Evolutionary conservation across 2,113 vertebrate genomes (phyloP).

Genomic region (Perognathus longimembris): DNA sequence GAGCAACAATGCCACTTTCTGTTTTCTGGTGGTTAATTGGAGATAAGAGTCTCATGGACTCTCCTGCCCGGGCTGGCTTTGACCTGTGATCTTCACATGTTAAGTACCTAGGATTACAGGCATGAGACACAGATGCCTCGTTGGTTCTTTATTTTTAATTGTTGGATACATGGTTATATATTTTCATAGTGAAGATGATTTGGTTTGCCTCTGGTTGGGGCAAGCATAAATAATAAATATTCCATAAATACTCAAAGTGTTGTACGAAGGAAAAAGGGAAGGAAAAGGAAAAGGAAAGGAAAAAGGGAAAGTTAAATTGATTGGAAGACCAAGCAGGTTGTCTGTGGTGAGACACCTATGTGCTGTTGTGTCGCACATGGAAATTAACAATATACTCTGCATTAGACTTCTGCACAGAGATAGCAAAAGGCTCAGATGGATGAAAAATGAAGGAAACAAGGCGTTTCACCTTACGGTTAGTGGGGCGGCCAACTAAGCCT

Average conservation of each 20-base stretch:
- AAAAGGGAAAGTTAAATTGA: neutral
- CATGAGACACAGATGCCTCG: too few relatives aligned
- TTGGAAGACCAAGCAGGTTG: fast-evolving
- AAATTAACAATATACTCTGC: slow-evolving; percentile 99
- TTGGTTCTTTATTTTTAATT: neutral
- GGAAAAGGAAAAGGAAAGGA: too few relatives aligned
- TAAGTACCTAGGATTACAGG: too few relatives aligned
- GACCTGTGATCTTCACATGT: too few relatives aligned
- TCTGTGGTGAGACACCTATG: slow-evolving; percentile 82
- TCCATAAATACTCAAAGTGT: neutral
- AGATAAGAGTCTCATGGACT: too few relatives aligned
- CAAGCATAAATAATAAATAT: neutral
- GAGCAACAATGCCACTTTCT: too few relatives aligned
- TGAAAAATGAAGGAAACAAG: slow-evolving; percentile 98
- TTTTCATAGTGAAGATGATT: neutral
- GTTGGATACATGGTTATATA: neutral
- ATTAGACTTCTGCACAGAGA: slow-evolving; percentile 98
- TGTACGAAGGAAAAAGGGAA: neutral
- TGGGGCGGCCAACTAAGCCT: slow-evolving; percentile 94
- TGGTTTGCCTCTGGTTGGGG: slow-evolving; percentile 2
- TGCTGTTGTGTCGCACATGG: slow-evolving; percentile 97
- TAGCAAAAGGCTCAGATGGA: slow-evolving; percentile 98
- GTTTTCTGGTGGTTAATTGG: too few relatives aligned
- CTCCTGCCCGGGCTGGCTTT: too few relatives aligned
- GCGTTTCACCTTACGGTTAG: slow-evolving; percentile 94